These are phyloP conservation scores for Stenodera caucasica DNA, from an alignment of 2,888 invertebrate genomes.

Conservation along the genomic window DNA sequence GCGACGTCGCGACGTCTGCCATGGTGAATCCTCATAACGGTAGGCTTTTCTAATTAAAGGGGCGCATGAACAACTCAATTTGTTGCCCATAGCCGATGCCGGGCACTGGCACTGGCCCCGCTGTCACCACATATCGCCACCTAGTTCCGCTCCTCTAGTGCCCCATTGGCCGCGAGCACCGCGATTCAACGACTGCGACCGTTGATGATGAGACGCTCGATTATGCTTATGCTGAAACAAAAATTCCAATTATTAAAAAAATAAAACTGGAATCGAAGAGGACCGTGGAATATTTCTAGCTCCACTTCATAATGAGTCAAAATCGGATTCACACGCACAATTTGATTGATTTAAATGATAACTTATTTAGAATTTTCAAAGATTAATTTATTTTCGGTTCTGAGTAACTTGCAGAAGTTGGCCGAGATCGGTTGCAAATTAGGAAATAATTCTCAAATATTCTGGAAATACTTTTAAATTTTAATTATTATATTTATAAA, in stretches of 20 bases:
- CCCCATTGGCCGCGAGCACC: slow-evolving; percentile 57
- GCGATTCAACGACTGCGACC: slow-evolving; percentile 76
- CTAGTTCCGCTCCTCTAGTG: slow-evolving; percentile 41
- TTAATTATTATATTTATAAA: neutral
- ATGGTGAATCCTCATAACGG: slow-evolving; percentile 94
- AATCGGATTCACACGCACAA: too few species aligned
- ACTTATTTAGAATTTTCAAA: too few species aligned
- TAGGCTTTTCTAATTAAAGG: slow-evolving; percentile 95
- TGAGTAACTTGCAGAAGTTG: too few species aligned
- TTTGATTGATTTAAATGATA: too few species aligned
- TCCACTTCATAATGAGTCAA: too few species aligned
- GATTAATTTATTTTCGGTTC: too few species aligned
- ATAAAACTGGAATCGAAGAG: too few species aligned
- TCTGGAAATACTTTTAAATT: too few species aligned
- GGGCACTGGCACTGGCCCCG: slow-evolving; percentile 65
- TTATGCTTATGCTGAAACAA: slow-evolving; percentile 65
- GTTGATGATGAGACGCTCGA: slow-evolving; percentile 64
- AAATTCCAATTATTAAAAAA: too few species aligned
- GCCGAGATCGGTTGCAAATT: too few species aligned
- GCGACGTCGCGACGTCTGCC: slow-evolving; percentile 84
- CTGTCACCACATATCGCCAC: slow-evolving; percentile 78
- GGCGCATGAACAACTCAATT: slow-evolving; percentile 95
- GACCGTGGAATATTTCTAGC: too few species aligned
- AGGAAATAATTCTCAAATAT: too few species aligned
- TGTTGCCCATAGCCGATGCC: slow-evolving; percentile 84